Conservation (phyloP, 2,888 invertebrate genomes). For the Gari tellinella region DNA sequence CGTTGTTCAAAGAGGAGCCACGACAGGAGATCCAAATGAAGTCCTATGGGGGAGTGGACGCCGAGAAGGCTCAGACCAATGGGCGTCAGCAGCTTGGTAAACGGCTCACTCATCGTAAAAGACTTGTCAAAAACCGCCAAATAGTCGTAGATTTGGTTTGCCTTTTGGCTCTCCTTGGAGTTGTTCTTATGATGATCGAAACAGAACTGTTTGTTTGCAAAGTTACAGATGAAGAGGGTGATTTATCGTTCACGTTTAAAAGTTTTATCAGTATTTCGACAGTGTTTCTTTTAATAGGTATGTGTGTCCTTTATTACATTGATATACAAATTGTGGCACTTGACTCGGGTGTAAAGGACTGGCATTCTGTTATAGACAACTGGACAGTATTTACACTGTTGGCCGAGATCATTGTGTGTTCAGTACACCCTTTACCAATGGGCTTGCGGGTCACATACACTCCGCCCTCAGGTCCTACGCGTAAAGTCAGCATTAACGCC, state of each 20-base stretch:
- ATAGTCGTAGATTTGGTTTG: conserved; percentile 73
- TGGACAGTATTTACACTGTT: conserved; percentile 61
- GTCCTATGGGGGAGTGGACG: conserved; percentile 46
- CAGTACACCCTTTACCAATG: conserved; percentile 76
- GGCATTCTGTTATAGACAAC: conserved; percentile 67
- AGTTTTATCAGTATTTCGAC: conserved; percentile 69
- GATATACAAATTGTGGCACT: conserved; percentile 64
- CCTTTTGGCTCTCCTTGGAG: conserved; percentile 68
- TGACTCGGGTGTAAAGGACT: conserved; percentile 72
- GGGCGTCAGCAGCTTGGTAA: conserved; percentile 53
- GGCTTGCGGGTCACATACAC: conserved; percentile 63
- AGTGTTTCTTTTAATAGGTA: conserved; percentile 64
- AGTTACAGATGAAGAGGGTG: conserved; percentile 50
- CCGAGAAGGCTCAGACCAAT: neutral
- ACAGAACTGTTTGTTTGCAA: conserved; percentile 72
- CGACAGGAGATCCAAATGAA: conserved; percentile 19
- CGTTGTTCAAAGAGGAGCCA: conserved; percentile 46
- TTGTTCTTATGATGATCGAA: conserved; percentile 75
- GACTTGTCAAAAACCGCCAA: conserved; percentile 54
- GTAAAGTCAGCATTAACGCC: conserved; percentile 70
- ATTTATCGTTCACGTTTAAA: conserved; percentile 66
- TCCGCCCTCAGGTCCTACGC: conserved; percentile 55
- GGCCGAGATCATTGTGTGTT: conserved; percentile 71
- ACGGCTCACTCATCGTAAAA: conserved; percentile 61
- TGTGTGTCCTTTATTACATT: conserved; percentile 69